phyloP scores from a whole-genome alignment of 2,797 vertebrate species.

The Psittacula derbiana region DNA sequence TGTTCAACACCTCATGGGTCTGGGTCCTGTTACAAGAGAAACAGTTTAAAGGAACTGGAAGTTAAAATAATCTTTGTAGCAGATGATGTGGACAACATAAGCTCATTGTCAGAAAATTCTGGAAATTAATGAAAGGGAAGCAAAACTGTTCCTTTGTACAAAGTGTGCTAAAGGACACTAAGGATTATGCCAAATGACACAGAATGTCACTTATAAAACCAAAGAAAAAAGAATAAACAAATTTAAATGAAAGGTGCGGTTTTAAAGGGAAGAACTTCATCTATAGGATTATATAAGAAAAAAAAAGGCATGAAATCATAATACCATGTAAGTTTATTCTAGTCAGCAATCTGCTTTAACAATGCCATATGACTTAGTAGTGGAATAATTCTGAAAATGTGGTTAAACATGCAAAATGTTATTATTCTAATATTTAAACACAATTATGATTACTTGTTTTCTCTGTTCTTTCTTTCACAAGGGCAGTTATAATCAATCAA shows the following conservation, averaged over 20 bases:
- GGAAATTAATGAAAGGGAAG: background rate
- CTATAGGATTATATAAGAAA: background rate
- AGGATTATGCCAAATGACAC: background rate
- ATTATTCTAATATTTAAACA: conserved; percentile 6
- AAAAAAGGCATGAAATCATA: background rate
- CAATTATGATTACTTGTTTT: background rate
- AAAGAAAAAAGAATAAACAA: background rate
- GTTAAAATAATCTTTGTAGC: conserved; percentile 50
- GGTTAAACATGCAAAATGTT: background rate
- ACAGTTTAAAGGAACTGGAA: conserved; percentile 49
- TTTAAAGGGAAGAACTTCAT: background rate
- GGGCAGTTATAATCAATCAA: background rate
- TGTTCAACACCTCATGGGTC: conserved; percentile 5
- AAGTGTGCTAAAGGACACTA: background rate
- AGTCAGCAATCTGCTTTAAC: background rate
- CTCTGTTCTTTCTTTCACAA: background rate
- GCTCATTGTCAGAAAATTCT: conserved; percentile 26
- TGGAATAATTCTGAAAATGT: background rate
- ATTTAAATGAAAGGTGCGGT: background rate
- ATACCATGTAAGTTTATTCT: background rate
- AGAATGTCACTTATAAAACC: background rate
- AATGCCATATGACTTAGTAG: background rate
- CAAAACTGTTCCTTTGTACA: background rate
- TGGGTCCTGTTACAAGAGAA: conserved; percentile 58
- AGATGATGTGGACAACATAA: conserved; percentile 33